Evolutionary conservation across 2,113 vertebrate species (phyloP).

Genomic region (Mirounga angustirostris): DNA sequence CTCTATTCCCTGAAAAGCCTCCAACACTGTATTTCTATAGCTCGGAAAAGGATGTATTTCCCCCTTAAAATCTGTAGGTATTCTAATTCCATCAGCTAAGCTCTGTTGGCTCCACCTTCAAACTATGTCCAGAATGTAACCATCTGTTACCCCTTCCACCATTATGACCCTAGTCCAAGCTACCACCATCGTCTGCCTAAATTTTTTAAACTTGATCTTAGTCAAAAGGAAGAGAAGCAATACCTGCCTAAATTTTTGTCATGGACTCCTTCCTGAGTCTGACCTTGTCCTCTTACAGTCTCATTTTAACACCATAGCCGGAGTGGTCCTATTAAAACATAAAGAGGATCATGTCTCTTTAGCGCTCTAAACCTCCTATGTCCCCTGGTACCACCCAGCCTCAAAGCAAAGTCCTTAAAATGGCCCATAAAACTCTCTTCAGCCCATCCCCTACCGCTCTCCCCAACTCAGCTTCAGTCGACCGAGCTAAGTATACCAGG

Average conservation of each 20-base stretch:
- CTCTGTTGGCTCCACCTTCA: background rate
- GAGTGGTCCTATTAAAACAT: background rate
- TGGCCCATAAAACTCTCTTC: background rate
- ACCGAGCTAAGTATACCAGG: background rate
- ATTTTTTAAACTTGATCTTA: background rate
- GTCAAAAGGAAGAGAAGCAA: background rate
- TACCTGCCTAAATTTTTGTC: background rate
- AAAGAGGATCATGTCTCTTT: background rate
- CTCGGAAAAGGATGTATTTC: slow-evolving; percentile 61
- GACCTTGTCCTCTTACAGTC: background rate
- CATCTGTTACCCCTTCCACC: background rate
- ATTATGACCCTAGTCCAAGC: background rate
- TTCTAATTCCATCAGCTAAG: slow-evolving; percentile 68
- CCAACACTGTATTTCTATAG: slow-evolving; percentile 63
- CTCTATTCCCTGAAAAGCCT: slow-evolving; percentile 56
- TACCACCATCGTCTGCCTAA: background rate
- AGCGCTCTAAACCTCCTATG: background rate
- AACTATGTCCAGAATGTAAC: background rate
- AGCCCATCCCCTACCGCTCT: background rate
- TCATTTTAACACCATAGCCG: background rate
- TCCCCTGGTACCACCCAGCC: background rate
- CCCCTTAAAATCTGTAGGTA: slow-evolving; percentile 64
- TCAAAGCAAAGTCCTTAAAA: background rate
- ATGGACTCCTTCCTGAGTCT: background rate
- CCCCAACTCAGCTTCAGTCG: background rate